Evolutionary conservation across 2,797 vertebrate species (phyloP).

Genomic region (Sebastiscus albofasciatus): DNA sequence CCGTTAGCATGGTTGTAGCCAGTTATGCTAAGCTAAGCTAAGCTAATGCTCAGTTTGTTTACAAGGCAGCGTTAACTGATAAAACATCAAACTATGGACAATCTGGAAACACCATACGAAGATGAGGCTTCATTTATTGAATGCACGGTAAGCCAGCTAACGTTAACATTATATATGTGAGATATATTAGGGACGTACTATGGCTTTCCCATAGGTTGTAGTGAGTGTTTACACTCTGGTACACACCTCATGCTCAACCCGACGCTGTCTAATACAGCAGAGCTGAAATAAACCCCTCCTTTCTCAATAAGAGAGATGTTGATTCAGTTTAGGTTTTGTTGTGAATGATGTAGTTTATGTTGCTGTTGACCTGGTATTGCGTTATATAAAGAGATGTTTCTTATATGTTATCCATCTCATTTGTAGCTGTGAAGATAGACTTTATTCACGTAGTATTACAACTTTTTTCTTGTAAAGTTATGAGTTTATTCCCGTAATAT

Average conservation of each 20-base stretch:
- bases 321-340: neutral
- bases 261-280: too few species aligned
- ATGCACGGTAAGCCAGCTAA: slow-evolving; percentile 69
- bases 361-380: neutral
- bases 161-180: neutral
- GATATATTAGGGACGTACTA: neutral
- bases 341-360: neutral
- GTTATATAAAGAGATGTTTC: neutral
- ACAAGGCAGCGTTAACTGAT: rapidly evolving
- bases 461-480: too few species aligned
- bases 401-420: neutral
- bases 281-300: neutral
- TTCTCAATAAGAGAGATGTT: neutral
- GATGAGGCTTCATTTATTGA: slow-evolving; percentile 72
- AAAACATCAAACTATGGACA: slow-evolving; percentile 61
- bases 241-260: neutral
- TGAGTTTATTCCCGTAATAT: too few species aligned
- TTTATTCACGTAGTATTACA: too few species aligned
- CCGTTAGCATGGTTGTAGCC: neutral
- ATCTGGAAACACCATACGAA: slow-evolving; percentile 79
- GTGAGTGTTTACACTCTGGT: neutral
- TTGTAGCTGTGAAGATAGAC: too few species aligned
- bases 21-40: neutral
- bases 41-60: neutral
- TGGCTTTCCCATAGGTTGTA: neutral